Conservation (phyloP, 2,113 vertebrate genomes). For the Chionomys nivalis region DNA sequence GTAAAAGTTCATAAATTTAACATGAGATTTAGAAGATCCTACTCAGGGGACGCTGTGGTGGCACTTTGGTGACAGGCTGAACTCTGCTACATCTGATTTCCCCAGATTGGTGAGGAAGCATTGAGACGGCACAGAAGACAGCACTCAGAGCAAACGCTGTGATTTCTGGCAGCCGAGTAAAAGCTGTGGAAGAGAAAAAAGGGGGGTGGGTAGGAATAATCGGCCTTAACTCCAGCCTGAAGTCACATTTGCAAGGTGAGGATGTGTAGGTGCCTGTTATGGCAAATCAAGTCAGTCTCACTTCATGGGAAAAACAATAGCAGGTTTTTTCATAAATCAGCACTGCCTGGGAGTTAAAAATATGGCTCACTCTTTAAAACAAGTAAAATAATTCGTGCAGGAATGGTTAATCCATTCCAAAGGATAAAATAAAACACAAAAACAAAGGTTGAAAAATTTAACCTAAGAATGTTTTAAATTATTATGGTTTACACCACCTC, state of each 20-base stretch:
- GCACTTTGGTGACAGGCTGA: conserved; percentile 89
- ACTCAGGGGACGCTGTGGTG: conserved; percentile 81
- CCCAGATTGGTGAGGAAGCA: conserved; percentile 88
- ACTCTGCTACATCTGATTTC: conserved; percentile 88
- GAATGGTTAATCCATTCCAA: not conserved
- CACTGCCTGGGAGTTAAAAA: conserved; percentile 70
- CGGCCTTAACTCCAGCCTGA: not conserved
- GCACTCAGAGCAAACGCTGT: conserved; percentile 86
- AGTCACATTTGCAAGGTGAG: conserved; percentile 41
- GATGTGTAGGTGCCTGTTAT: conserved; percentile 12
- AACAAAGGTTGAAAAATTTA: not conserved
- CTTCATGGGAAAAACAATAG: not conserved
- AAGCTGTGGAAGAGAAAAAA: conserved; percentile 86
- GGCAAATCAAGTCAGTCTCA: not conserved
- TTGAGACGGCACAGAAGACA: conserved; percentile 88
- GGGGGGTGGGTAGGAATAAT: conserved; percentile 74
- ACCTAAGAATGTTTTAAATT: not conserved
- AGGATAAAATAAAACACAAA: not conserved
- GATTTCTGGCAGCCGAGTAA: conserved; percentile 87
- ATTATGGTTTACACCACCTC: not conserved
- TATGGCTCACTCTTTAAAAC: not conserved
- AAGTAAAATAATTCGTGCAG: not conserved
- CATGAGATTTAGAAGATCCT: not conserved
- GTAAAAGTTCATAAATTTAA: conserved; percentile 8
- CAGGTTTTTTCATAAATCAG: conserved; percentile 58